phyloP scores from a whole-genome alignment of 2,797 vertebrate species.

The Mus spretus region DNA sequence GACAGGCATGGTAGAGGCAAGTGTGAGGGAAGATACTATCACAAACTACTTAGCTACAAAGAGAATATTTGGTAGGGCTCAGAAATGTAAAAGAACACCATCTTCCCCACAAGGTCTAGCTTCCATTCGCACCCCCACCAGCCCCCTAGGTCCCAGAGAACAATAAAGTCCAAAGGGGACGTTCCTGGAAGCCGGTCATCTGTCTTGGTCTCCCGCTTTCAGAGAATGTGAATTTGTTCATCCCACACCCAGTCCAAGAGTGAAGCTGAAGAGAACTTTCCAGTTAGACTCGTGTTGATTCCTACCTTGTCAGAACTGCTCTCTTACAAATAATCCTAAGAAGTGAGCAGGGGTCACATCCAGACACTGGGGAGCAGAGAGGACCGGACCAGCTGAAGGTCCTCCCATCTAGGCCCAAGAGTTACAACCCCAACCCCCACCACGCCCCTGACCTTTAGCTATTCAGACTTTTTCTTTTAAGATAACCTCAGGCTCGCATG shows the following conservation, averaged over 20 bases:
- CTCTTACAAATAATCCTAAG: conserved; percentile 49
- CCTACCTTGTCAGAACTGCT: conserved; percentile 44
- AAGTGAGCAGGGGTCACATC: conserved; percentile 47
- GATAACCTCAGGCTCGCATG: conserved; percentile 77
- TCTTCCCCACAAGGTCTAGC: neutral
- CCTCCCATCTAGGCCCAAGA: conserved; percentile 54
- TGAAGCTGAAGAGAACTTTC: neutral
- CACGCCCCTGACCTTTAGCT: accelerated
- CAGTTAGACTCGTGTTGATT: conserved; percentile 9
- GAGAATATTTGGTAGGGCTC: neutral
- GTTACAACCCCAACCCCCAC: neutral
- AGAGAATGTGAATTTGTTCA: neutral
- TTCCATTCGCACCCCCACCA: neutral
- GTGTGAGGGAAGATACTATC: neutral
- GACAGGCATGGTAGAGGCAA: neutral
- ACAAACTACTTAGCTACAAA: conserved; percentile 41
- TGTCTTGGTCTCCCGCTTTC: neutral
- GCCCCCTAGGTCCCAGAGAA: neutral
- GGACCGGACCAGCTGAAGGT: neutral
- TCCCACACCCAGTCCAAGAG: neutral
- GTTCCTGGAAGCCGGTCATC: neutral
- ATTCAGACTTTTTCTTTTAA: conserved; percentile 78
- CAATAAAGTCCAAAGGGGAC: neutral
- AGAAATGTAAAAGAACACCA: neutral
- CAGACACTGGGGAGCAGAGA: conserved; percentile 39